Percentiles rank a stretch among this genome's conserved stretches.
Evolutionary conservation across 1,140 invertebrate species (phyloP).

Genomic region (Hypothenemus hampei): DNA sequence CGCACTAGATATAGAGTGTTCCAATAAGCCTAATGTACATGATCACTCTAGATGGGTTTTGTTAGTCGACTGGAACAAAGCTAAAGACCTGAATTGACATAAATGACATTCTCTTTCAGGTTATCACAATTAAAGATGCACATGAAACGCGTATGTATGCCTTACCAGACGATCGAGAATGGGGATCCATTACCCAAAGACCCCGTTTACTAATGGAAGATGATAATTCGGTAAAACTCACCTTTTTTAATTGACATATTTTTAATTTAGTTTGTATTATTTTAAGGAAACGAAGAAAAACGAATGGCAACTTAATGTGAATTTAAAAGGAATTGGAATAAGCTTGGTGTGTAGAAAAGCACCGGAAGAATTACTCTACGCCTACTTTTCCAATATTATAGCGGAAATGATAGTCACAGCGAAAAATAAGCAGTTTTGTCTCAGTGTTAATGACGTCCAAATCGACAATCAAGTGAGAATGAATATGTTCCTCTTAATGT

Average conservation of each 20-base stretch:
- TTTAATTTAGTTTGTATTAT: slow-evolving; percentile 4
- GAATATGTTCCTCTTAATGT: not conserved
- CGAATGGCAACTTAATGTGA: slow-evolving; percentile 59
- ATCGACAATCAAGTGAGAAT: slow-evolving; percentile 76
- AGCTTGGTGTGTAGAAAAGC: slow-evolving; percentile 75
- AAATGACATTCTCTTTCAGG: slow-evolving; percentile 42
- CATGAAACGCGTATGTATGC: slow-evolving; percentile 56
- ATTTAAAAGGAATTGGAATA: slow-evolving; percentile 71
- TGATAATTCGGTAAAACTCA: slow-evolving; percentile 20
- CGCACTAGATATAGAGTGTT: no score
- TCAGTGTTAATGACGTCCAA: slow-evolving; percentile 77
- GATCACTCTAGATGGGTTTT: no score
- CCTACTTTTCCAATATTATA: slow-evolving; percentile 66
- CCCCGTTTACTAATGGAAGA: slow-evolving; percentile 45
- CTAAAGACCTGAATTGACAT: no score
- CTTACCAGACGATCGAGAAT: slow-evolving; percentile 52
- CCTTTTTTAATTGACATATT: not conserved
- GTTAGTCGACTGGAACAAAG: not conserved
- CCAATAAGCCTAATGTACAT: no score
- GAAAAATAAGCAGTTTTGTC: slow-evolving; percentile 58
- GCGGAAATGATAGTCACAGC: slow-evolving; percentile 59
- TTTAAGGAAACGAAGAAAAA: slow-evolving; percentile 31
- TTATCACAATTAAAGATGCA: slow-evolving; percentile 79
- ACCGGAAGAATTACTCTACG: slow-evolving; percentile 83
- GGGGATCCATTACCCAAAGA: slow-evolving; percentile 53